Conservation (phyloP, 2,888 invertebrate genomes). For the Microdon myrmicae region DNA sequence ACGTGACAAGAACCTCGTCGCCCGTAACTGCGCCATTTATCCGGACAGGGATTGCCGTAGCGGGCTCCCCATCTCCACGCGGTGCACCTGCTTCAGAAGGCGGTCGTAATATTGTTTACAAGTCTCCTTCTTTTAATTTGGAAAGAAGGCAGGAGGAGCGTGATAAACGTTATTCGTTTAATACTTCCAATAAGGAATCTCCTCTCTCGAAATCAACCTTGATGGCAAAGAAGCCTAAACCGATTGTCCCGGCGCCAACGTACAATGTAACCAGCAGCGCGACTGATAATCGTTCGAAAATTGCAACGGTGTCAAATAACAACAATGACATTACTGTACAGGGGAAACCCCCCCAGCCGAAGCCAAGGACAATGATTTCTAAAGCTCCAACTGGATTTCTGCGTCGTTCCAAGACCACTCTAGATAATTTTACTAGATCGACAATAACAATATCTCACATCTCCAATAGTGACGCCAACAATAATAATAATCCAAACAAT, state of each 20-base stretch:
- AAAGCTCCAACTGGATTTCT: constrained; percentile 54
- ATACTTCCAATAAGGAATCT: constrained; percentile 33
- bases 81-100: constrained; percentile 53
- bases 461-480: constrained; percentile 27
- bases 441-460: constrained; percentile 25
- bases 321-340: constrained; percentile 27
- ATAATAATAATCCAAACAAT: constrained; percentile 13
- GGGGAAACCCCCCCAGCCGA: constrained; percentile 40
- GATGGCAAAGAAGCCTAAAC: constrained; percentile 34
- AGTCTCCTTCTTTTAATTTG: constrained; percentile 64
- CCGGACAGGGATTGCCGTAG: constrained; percentile 26
- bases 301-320: constrained; percentile 38
- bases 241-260: constrained; percentile 33
- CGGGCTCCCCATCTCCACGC: constrained; percentile 21
- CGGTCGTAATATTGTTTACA: constrained; percentile 67
- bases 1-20: constrained; percentile 48
- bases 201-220: constrained; percentile 31
- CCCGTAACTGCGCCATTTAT: constrained; percentile 46
- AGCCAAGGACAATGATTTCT: constrained; percentile 50
- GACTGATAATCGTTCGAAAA: constrained; percentile 49
- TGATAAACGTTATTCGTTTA: constrained; percentile 53
- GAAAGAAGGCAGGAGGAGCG: constrained; percentile 62
- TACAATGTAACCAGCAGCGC: constrained; percentile 20
- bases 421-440: constrained; percentile 57
- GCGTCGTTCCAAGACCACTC: constrained; percentile 63